phyloP scores from a whole-genome alignment of 2,888 invertebrate genomes.

The Ecdyonurus torrentis region DNA sequence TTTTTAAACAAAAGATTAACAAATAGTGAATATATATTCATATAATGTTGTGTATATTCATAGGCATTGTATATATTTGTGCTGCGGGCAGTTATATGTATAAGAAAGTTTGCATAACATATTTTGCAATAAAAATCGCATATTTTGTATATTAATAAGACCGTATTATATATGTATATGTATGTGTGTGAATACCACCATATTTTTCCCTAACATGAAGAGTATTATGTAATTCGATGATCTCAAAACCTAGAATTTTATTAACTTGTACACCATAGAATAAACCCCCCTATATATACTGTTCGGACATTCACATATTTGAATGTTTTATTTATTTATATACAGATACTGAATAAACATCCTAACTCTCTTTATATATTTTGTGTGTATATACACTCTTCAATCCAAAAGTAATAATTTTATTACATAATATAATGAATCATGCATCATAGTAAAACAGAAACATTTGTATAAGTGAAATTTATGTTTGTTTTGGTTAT shows the following conservation, averaged over 20 bases:
- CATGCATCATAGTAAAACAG: background rate
- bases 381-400: too few relatives aligned
- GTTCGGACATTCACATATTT: background rate
- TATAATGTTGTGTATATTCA: too few relatives aligned
- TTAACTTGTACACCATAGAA: background rate
- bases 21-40: too few relatives aligned
- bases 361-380: too few relatives aligned
- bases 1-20: too few relatives aligned
- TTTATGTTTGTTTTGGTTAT: too few relatives aligned
- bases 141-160: background rate
- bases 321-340: background rate
- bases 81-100: background rate
- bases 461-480: too few relatives aligned
- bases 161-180: too few relatives aligned
- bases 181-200: background rate
- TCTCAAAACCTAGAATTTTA: background rate
- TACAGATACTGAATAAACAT: too few relatives aligned
- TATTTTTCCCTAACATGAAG: background rate
- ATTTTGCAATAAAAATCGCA: background rate
- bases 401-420: background rate
- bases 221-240: background rate
- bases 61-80: too few relatives aligned
- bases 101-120: background rate
- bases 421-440: background rate
- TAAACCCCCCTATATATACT: background rate